These are phyloP conservation scores for Parnassius orleans DNA, from an alignment of 2,888 invertebrate genomes.

Conservation along the genomic window DNA sequence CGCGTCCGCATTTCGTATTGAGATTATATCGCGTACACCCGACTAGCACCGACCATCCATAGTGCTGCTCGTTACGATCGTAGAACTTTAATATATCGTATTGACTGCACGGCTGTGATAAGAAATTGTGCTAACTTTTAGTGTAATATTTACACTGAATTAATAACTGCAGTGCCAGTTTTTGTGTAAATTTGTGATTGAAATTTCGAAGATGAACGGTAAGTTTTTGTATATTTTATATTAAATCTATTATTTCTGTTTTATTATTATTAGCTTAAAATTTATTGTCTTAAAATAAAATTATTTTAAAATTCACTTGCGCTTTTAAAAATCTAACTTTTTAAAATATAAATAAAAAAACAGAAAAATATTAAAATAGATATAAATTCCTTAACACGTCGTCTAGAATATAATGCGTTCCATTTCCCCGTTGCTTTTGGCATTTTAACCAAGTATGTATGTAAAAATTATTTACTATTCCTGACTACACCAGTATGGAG, in stretches of 20 bases:
- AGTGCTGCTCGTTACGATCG: background rate
- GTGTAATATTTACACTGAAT: conserved; percentile 6
- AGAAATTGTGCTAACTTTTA: conserved; percentile 4
- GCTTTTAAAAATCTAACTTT: too few relatives aligned
- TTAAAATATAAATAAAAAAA: too few relatives aligned
- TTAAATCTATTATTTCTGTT: too few relatives aligned
- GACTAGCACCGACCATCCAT: background rate
- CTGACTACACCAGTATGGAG: conserved; percentile 8
- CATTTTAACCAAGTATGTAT: too few relatives aligned
- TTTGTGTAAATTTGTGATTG: background rate
- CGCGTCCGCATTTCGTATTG: conserved; percentile 18
- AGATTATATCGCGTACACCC: conserved; percentile 13
- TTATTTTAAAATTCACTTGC: too few relatives aligned
- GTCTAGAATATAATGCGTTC: too few relatives aligned
- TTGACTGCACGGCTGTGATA: background rate
- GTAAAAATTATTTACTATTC: background rate
- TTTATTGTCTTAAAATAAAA: too few relatives aligned
- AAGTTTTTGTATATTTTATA: background rate
- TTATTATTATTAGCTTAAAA: too few relatives aligned
- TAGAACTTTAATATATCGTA: background rate
- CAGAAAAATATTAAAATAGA: too few relatives aligned
- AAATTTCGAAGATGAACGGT: conserved; percentile 21
- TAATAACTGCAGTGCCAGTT: background rate
- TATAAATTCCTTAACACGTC: too few relatives aligned
- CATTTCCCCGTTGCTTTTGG: too few relatives aligned